phyloP scores from a whole-genome alignment of 1,140 invertebrate species.

The Diuraphis noxia region DNA sequence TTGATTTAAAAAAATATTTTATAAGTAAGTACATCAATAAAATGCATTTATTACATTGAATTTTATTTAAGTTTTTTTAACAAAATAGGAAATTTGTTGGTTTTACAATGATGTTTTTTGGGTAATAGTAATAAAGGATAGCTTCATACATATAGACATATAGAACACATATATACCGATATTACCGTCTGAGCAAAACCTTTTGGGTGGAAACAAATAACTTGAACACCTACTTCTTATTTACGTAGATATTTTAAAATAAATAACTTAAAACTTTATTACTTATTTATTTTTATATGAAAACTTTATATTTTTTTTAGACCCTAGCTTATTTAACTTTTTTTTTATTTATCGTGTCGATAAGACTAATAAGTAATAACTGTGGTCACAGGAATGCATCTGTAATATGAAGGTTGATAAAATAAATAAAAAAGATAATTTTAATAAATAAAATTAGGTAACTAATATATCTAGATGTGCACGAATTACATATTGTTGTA shows the following conservation, averaged over 20 bases:
- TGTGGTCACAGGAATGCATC: neutral
- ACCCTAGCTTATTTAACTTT: neutral
- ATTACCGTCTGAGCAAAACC: neutral
- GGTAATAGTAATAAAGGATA: neutral
- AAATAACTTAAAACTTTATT: neutral
- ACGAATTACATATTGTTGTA: too few relatives aligned
- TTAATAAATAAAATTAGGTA: conserved; percentile 13
- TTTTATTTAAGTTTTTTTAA: neutral
- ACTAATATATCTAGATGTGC: neutral
- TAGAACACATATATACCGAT: neutral
- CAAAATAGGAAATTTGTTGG: neutral
- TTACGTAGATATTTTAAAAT: neutral
- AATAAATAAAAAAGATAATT: neutral
- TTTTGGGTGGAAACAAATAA: neutral
- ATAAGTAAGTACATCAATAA: neutral
- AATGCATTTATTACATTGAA: neutral
- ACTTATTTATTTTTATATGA: too few relatives aligned
- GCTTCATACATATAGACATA: too few relatives aligned
- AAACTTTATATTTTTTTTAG: neutral
- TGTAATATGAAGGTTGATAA: neutral
- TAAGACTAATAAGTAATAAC: neutral
- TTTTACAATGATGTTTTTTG: neutral
- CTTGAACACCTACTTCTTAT: neutral
- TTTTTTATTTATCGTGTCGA: neutral
- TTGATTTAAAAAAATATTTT: neutral